A percentile compares a stretch with the other conserved stretches of the same genome.
These are phyloP conservation scores for Prinia subflava DNA, from an alignment of 2,113 vertebrate genomes.

Conservation along the genomic window DNA sequence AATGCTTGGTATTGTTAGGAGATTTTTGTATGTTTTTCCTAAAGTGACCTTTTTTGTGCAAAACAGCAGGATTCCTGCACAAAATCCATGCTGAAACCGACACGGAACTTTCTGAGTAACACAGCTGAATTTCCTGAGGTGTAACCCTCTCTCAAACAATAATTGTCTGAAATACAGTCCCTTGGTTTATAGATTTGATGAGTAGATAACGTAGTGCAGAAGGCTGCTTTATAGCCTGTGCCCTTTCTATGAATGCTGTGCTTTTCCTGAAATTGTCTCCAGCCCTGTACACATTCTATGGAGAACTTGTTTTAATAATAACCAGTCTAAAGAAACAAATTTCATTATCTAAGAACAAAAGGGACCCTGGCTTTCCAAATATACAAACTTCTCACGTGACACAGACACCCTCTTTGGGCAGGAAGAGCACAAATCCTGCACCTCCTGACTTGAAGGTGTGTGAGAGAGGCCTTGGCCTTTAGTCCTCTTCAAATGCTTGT, in stretches of 20 bases:
- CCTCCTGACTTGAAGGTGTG: not conserved
- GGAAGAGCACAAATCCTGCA: not conserved
- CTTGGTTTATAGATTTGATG: not conserved
- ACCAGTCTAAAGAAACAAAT: slow-evolving; percentile 14
- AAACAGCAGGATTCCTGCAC: not conserved
- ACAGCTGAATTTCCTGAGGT: slow-evolving; percentile 19
- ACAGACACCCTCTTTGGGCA: not conserved
- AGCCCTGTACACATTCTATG: not conserved
- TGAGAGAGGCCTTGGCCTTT: not conserved
- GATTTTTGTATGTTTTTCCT: not conserved
- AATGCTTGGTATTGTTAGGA: not conserved
- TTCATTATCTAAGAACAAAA: slow-evolving; percentile 28
- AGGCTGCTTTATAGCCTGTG: not conserved
- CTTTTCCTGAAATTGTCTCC: slow-evolving; percentile 58
- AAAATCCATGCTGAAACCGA: not conserved
- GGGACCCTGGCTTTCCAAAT: not conserved
- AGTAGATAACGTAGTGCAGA: slow-evolving; percentile 1
- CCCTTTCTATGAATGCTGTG: not conserved
- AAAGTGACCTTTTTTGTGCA: not conserved
- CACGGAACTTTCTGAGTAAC: not conserved
- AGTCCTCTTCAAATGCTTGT: not conserved
- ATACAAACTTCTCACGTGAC: not conserved
- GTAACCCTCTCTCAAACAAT: not conserved
- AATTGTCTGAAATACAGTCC: not conserved
- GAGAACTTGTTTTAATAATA: slow-evolving; percentile 25